Base-by-base conservation (phyloP, 2,888 invertebrate genomes). In the Nomada fucata region DNA sequence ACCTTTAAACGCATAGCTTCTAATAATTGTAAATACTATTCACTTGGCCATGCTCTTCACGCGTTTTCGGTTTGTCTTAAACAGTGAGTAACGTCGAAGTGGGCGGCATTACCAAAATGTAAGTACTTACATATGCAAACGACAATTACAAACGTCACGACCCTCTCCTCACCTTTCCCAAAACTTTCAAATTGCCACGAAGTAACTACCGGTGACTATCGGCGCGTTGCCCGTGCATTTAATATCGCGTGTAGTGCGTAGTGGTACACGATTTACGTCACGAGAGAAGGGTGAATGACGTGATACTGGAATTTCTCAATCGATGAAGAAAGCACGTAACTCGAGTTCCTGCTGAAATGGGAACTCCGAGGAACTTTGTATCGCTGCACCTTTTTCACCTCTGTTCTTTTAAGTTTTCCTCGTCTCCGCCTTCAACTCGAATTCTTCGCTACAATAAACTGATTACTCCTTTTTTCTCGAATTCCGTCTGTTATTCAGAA, bases 251-350 rank as follows among this genome's bases (percentile, higher is more conserved):
- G 23, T 13, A 57, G 20, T 26, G 20, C 57, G 47, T 47, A 47
- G 15, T 15, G 3, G 36, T 59, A 36, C 20, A 2, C 47, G 78
- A 77, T 70, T 79, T 79, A 59, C 65, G 79, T 79, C 79, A 79
- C 44, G 26, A 60, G 69, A 42, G 60, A 79, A 79, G 78, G 79
- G 70, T 65, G 64, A 70, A 64, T 77, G 78, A 79, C 78, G 79
- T 59, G 23, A 44, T 61, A 7, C 29, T 11, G 52, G 36, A 29
- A 52, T 79, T 77, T 79, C 70, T 26, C 64, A 70, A 77, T 23
- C 70, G 9, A 18, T 13, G 50, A 23, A 20, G 53, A 70, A 77
- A 77, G 64, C 20, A n/a, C 0, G 50, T 64, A 44, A 79, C 44
- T 44, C 29, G 36, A 74, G 20, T 59, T 18, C 55, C 26, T 71